Base-by-base conservation (phyloP, 2,888 invertebrate species). In the Microplitis deprimator region DNA sequence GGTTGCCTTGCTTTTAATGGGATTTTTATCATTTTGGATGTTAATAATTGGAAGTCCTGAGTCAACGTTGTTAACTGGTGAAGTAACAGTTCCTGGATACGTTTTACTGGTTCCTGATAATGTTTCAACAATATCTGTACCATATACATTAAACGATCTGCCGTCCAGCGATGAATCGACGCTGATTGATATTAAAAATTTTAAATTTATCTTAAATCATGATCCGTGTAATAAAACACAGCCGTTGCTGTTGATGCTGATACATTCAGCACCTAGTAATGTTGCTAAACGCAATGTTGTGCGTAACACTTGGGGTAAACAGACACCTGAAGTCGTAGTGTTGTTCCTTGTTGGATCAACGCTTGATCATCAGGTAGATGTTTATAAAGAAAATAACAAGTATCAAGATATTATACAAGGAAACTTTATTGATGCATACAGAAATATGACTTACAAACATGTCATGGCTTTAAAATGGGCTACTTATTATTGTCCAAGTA, bases 131-230 rank as follows among this genome's bases (percentile, higher is more conserved):
- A 78, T 82, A 6, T 79, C 83, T 29, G 72, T 76, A 29, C 79
- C 86, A 10, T 86, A 86, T 74, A 81, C 83, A 62, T 67, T 84
- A 59, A 84, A 82, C 82, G 85, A 89, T 68, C 83, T 89, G 73
- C 83, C 87, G 75, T 80, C 83, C 81, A 85, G 83, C 77, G 89
- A 89, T 84, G 85, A 85, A 81, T 85, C 86, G 29, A 89, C 84
- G 6, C 81, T 89, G 71, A 89, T 90, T 72, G 85, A 90, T 79
- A 87, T 95, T 68, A 90, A 91, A 69, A 90, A 93, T 83, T 95
- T 95, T 85, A 88, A 90, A 16, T 95, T 94, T 86, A 89, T 90
- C 73, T 91, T 93, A 65, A 92, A 93, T 80, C 92, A 93, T 75
- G 89, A 91, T 29, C 91, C 91, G 1, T 94, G 94, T 84, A 89